These are phyloP conservation scores for Neoarius graeffei DNA, from an alignment of 2,113 vertebrate species.

Conservation along the genomic window DNA sequence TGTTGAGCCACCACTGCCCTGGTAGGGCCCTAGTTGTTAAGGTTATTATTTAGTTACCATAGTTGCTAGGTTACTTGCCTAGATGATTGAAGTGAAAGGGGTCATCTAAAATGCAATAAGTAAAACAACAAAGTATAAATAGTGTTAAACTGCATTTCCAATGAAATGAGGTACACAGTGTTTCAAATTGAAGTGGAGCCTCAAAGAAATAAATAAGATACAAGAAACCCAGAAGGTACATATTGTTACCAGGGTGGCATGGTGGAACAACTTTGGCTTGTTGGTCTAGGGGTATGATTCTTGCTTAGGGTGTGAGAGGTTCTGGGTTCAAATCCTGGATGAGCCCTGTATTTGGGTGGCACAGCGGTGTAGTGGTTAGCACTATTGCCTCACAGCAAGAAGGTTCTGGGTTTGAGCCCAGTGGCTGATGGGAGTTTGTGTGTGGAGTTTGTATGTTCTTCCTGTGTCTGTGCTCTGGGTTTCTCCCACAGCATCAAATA, in stretches of 20 bases:
- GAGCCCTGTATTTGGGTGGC: too few relatives aligned
- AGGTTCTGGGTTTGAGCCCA: too few relatives aligned
- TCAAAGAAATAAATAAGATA: not conserved
- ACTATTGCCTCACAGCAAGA: too few relatives aligned
- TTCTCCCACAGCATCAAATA: too few relatives aligned
- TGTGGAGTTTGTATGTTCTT: too few relatives aligned
- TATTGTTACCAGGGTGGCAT: not conserved
- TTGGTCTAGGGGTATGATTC: too few relatives aligned
- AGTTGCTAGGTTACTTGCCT: not conserved
- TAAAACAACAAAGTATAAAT: not conserved
- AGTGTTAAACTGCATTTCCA: not conserved
- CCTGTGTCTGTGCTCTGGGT: too few relatives aligned
- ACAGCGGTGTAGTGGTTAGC: too few relatives aligned
- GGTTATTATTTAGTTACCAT: not conserved
- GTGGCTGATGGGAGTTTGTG: too few relatives aligned
- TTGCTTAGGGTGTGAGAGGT: too few relatives aligned
- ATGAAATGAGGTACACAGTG: not conserved
- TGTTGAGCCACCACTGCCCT: too few relatives aligned
- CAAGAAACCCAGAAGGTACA: not conserved
- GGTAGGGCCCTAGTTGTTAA: not conserved
- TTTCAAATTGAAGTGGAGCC: not conserved
- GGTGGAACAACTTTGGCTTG: not conserved
- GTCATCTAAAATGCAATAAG: not conserved
- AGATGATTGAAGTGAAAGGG: not conserved
- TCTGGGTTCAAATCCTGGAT: too few relatives aligned